phyloP scores from a whole-genome alignment of 2,888 invertebrate genomes.

The Drosophila robusta region DNA sequence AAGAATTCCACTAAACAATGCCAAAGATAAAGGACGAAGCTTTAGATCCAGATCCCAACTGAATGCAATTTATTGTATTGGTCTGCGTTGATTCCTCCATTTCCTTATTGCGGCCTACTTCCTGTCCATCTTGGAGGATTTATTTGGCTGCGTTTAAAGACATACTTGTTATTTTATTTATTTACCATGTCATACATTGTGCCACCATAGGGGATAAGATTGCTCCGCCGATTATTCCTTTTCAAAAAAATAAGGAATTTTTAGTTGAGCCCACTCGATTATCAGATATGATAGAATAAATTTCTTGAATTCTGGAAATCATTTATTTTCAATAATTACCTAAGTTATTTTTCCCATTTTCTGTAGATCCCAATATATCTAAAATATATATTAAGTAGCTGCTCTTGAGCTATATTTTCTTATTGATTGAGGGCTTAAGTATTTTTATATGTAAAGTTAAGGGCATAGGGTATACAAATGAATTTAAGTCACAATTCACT shows the following conservation, averaged over 20 bases:
- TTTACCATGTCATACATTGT: no score
- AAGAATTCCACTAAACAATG: constrained; percentile 64
- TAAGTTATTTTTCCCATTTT: no score
- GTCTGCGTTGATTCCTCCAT: constrained; percentile 10
- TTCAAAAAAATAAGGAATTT: constrained; percentile 15
- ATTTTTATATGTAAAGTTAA: neutral
- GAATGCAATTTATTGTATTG: no score
- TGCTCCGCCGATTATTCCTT: neutral
- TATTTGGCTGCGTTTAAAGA: constrained; percentile 5
- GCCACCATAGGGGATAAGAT: neutral
- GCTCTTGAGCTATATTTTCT: neutral
- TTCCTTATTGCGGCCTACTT: neutral
- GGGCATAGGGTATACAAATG: constrained; percentile 4
- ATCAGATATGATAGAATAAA: no score
- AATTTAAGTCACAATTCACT: constrained; percentile 15
- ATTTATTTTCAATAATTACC: no score
- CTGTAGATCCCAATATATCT: no score
- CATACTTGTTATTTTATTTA: constrained; percentile 7
- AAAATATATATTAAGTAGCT: no score
- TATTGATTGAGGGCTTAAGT: neutral
- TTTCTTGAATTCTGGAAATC: no score
- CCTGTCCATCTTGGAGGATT: neutral
- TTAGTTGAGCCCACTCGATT: no score
- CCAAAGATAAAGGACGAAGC: constrained; percentile 44
- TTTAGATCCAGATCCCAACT: constrained; percentile 1